Percentiles rank a stretch among this genome's conserved stretches.
These are phyloP conservation scores for Acipenser transmontanus DNA, from an alignment of 2,797 vertebrate species.

Conservation along the genomic window DNA sequence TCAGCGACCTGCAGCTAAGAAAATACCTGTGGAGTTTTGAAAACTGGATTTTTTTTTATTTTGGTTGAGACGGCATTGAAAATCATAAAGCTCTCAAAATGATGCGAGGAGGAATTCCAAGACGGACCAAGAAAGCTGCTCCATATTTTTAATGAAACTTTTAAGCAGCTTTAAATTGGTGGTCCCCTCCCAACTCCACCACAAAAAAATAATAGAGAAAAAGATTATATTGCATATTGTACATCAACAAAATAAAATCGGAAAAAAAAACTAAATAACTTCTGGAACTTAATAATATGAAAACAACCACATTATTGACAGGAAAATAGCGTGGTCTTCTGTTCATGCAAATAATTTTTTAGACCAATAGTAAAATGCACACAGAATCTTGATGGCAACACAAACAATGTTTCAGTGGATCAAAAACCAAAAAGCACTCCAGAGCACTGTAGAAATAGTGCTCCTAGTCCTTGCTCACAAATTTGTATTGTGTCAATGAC, in stretches of 20 bases:
- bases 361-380: background rate
- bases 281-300: background rate
- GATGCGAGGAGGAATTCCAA: too few species aligned
- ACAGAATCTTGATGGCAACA: constrained; percentile 8
- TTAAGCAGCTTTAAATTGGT: too few species aligned
- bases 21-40: background rate
- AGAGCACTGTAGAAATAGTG: background rate
- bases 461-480: background rate
- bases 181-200: too few species aligned
- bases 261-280: background rate
- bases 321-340: background rate
- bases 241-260: background rate
- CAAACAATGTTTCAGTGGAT: background rate
- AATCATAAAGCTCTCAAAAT: too few species aligned
- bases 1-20: background rate
- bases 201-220: too few species aligned
- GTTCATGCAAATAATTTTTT: background rate
- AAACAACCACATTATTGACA: background rate
- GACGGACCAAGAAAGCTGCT: too few species aligned
- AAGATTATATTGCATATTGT: background rate
- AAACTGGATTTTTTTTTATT: background rate
- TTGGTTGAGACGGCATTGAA: too few species aligned
- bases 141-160: too few species aligned
- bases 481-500: constrained; percentile 27
- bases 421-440: background rate